These are phyloP conservation scores for Rhagoletis pomonella DNA, from an alignment of 1,140 invertebrate species.

Conservation along the genomic window DNA sequence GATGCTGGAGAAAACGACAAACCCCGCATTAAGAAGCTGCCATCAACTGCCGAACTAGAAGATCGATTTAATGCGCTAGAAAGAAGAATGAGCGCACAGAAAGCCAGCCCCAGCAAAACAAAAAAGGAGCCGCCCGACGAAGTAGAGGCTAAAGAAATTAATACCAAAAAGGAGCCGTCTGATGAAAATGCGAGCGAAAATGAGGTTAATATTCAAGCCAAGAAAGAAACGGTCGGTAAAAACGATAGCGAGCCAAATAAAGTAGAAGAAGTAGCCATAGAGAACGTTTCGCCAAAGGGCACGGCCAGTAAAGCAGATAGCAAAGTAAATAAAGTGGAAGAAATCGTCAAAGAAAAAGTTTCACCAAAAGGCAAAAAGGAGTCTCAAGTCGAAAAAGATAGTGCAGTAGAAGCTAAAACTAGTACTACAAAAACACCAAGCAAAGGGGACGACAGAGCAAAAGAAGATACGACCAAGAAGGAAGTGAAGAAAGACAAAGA, in stretches of 20 bases:
- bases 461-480: not conserved
- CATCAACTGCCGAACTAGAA: slow-evolving; percentile 69
- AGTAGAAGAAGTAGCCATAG: not conserved
- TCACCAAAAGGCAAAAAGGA: not conserved
- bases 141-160: not conserved
- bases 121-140: slow-evolving; percentile 69
- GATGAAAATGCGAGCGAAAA: not conserved
- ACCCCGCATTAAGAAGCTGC: slow-evolving; percentile 66
- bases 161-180: not conserved
- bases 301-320: too few species aligned
- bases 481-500: too few species aligned
- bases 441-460: not conserved
- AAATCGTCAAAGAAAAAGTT: not conserved
- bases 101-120: slow-evolving; percentile 62
- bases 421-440: not conserved
- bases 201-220: not conserved
- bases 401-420: not conserved
- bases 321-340: not conserved
- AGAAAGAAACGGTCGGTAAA: not conserved
- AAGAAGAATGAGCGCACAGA: slow-evolving; percentile 65
- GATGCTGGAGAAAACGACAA: slow-evolving; percentile 49
- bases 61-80: slow-evolving; percentile 69
- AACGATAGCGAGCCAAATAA: not conserved
- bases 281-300: not conserved
- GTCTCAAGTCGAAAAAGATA: not conserved